Evolutionary conservation across 2,113 vertebrate genomes (phyloP), one percentile per base, ranked within the genome.

Genomic region (Sigmodon hispidus): DNA sequence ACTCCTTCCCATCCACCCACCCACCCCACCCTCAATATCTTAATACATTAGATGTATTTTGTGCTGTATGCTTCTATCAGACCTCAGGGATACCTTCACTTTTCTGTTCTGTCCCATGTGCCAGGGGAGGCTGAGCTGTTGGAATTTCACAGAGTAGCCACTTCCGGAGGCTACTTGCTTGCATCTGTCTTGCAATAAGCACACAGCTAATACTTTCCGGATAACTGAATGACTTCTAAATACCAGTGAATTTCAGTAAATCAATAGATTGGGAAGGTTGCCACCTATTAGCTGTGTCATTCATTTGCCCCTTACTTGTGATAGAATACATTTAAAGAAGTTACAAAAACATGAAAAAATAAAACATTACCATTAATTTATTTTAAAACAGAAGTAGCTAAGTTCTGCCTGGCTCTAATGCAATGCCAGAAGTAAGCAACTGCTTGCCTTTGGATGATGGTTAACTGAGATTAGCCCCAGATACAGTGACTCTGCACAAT

Each of bases 231-330:
- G 40, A 80, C 57, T 81, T 86, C 59, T 21, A 57, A 80, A 76
- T 87, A 81, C 55, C 70, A 77, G 4, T 67, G 43, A 91, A 72
- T 59, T 94, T 70, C 85, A 79, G 63, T 90, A 83, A 83, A 52
- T 29, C 85, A 86, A 48, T 77, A 79, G 19, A 77, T 59, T 80
- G 59, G 45, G 63, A 92, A 89, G 72, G 26, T 34, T 73, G 67
- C 34, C 45, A 61, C 63, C 52, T 45, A 52, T 63, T 69, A 48
- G 19, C 13, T 87, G 19, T 45, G 55, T 36, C 55, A 40, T 40
- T 90, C 36, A 57, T 87, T 90, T 77, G 61, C 50, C 84, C 92
- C 59, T 84, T 70, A 1, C 2, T 59, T 57, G 31, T 92, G 76
- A 4, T 69, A 6, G 43, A 81, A 81, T 59, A 81, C 70, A 50